Evolutionary conservation across 1,140 invertebrate species (phyloP).

Genomic region (Phymastichus coffea): DNA sequence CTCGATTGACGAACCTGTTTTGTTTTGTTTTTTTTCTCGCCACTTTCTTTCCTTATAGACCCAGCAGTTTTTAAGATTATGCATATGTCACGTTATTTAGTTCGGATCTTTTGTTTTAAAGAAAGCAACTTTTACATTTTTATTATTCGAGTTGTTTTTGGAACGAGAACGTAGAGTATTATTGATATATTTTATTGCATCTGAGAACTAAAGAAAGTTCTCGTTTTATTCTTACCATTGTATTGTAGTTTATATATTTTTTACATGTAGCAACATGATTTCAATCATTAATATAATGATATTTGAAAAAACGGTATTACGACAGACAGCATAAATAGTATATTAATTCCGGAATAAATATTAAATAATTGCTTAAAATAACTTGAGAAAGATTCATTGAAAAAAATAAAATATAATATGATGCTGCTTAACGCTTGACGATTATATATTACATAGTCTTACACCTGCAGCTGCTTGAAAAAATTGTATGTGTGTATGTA

Average conservation of each 20-base stretch:
- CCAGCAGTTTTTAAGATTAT: too few relatives aligned
- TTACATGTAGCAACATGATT: too few relatives aligned
- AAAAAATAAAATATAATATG: background rate
- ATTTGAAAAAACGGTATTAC: too few relatives aligned
- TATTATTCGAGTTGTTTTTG: too few relatives aligned
- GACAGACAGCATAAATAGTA: too few relatives aligned
- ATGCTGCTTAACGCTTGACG: slow-evolving; percentile 8
- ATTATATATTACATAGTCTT: slow-evolving; percentile 13
- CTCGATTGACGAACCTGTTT: background rate
- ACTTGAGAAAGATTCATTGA: background rate
- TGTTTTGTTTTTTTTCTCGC: background rate
- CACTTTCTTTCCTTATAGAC: too few relatives aligned
- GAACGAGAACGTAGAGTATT: background rate
- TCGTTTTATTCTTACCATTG: background rate
- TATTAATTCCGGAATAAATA: background rate
- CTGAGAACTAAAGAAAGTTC: background rate
- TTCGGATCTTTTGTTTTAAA: too few relatives aligned
- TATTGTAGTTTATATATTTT: too few relatives aligned
- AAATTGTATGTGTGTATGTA: slow-evolving; percentile 21
- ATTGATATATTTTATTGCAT: slow-evolving; percentile 3
- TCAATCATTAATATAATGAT: too few relatives aligned
- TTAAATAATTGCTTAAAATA: background rate
- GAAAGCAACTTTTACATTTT: slow-evolving; percentile 5
- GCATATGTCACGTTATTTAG: too few relatives aligned
- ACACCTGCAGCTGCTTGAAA: slow-evolving; percentile 23